Base-by-base conservation (phyloP, 1,140 invertebrate species). In the Penaeus vannamei region DNA sequence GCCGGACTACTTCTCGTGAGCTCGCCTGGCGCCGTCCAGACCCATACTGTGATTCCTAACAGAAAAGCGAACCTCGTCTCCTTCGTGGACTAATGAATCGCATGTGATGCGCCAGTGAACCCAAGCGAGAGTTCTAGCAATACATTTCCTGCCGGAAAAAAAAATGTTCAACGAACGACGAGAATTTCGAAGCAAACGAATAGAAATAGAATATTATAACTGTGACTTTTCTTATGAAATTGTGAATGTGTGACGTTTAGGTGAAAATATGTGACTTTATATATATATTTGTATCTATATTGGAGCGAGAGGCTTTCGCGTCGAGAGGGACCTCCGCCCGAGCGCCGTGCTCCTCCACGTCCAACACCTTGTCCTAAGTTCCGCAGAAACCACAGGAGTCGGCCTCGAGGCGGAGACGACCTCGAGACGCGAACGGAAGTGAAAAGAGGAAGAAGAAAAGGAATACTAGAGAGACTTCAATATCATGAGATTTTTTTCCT, bases 1-100 rank as follows among this genome's bases (percentile, higher is more conserved):
- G 90, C 96, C 96, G 85, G 96, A 97, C 94, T 98, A 97, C 95
- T 90, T 93, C 66, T 93, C 92, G 84, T 93, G 86, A 91, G 76
- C 62, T 12, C 22, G 26, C 61, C 61, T 4, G 61, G 8, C 46
- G 1, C 46, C 46, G 46, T 14, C 46, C 3, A 53, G 46, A 53
- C 46, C 46, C 46, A 20, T 42, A 85, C 87, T 89, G 87, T 89
- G 87, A 89, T 89, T 53, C 46, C 14, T 53, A 53, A 53, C 3
- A 53, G 10, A 53, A 8, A 53, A 53, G 10, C 8, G 14, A 53
- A 53, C 3, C 46, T 53, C 46, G 46, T 59, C 26, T 82, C 42
- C 60, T 7, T 12, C 14, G 10, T 12, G 46, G 46, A 53, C 46
- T 8, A 14, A 12, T 53, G 46, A 14, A 53, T 53, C 46, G 46